Evolutionary conservation across 2,888 invertebrate genomes (phyloP).

Genomic region (Agriopis leucophaearia): DNA sequence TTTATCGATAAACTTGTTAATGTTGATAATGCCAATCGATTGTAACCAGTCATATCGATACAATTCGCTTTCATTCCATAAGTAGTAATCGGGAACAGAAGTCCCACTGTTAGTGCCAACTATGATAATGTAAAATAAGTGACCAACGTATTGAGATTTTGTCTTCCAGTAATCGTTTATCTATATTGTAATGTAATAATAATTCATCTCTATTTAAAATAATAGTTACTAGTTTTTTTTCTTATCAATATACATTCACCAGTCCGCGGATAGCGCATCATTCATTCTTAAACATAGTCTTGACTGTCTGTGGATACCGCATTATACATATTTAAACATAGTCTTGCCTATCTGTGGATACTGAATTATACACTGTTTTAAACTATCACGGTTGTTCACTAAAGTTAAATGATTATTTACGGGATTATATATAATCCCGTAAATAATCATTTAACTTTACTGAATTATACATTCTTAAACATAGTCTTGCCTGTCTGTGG

Average conservation of each 20-base stretch:
- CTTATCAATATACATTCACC: not conserved
- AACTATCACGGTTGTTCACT: too few species aligned
- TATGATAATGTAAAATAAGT: conserved; percentile 54
- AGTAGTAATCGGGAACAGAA: conserved; percentile 51
- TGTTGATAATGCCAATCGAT: conserved; percentile 36
- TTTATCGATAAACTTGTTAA: conserved; percentile 87
- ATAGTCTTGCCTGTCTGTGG: too few species aligned
- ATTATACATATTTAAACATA: too few species aligned
- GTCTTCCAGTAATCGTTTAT: conserved; percentile 62
- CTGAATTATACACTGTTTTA: too few species aligned
- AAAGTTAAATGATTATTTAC: too few species aligned
- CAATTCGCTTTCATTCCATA: conserved; percentile 59
- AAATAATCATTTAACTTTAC: too few species aligned
- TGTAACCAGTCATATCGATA: conserved; percentile 53
- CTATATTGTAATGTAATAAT: conserved; percentile 22
- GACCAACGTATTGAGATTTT: conserved; percentile 53
- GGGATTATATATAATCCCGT: too few species aligned
- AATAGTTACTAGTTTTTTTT: not conserved
- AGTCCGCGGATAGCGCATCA: too few species aligned
- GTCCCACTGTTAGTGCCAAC: conserved; percentile 74
- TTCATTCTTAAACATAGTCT: too few species aligned
- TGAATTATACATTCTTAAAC: too few species aligned
- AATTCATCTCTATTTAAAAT: conserved; percentile 10
- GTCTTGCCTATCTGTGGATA: too few species aligned
- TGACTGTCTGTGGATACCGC: too few species aligned